These are phyloP conservation scores for Brotogeris chrysoptera DNA, from an alignment of 2,797 vertebrate species.

Conservation along the genomic window DNA sequence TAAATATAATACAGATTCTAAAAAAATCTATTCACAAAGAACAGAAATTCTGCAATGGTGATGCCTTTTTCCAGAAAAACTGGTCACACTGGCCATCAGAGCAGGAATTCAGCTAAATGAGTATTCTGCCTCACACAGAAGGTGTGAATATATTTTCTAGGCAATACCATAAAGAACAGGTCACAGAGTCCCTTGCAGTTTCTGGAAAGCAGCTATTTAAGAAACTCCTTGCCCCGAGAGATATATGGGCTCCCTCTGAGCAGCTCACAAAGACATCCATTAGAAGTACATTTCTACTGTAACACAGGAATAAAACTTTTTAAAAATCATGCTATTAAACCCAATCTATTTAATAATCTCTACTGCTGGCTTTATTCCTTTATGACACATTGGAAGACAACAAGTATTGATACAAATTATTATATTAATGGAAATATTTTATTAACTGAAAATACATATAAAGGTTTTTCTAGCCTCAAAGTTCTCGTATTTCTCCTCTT, in stretches of 20 bases:
- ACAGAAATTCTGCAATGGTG: not conserved
- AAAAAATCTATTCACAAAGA: not conserved
- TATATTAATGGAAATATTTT: not conserved
- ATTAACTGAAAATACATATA: not conserved
- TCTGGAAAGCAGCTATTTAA: not conserved
- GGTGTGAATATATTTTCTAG: not conserved
- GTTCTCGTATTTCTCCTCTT: rapidly evolving
- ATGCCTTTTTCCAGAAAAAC: not conserved
- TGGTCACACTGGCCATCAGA: not conserved
- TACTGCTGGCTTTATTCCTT: not conserved
- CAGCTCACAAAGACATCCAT: not conserved
- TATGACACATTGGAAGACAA: not conserved
- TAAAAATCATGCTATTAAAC: not conserved
- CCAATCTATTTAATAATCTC: not conserved
- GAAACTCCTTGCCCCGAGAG: not conserved
- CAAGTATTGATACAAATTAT: not conserved
- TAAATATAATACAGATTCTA: not conserved
- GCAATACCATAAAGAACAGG: not conserved
- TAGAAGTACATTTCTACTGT: not conserved
- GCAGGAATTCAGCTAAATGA: not conserved
- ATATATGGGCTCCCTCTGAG: not conserved
- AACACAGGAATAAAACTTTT: not conserved
- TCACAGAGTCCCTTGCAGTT: not conserved
- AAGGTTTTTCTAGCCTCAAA: not conserved
- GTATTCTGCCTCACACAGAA: not conserved